Evolutionary conservation across 1,140 invertebrate species (phyloP).

Genomic region (Drosophila pallidifrons): DNA sequence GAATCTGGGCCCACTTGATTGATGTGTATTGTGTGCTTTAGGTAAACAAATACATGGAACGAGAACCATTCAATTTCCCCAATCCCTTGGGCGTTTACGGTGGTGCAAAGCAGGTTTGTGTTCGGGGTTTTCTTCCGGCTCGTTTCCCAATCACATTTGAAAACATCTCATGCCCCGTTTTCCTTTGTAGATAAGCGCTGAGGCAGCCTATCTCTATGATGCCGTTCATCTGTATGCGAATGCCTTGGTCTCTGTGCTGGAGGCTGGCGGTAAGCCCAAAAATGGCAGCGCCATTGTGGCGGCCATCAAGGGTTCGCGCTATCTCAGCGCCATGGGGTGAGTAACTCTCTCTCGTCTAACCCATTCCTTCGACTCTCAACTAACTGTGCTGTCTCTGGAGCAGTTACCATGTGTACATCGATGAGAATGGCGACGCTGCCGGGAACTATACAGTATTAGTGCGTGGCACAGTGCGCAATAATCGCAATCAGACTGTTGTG

Average conservation of each 20-base stretch:
- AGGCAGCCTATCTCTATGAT: conserved; percentile 96
- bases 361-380: background rate
- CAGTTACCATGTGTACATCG: conserved; percentile 96
- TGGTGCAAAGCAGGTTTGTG: conserved; percentile 89
- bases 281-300: conserved; percentile 91
- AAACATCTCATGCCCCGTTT: background rate
- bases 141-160: conserved; percentile 21
- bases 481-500: conserved; percentile 85
- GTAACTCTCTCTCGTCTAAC: conserved; percentile 52
- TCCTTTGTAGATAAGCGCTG: conserved; percentile 90
- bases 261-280: conserved; percentile 88
- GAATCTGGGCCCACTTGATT: conserved; percentile 4
- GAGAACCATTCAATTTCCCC: conserved; percentile 93
- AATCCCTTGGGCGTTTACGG: conserved; percentile 91
- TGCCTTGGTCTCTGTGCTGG: conserved; percentile 89
- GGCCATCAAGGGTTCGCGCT: conserved; percentile 90
- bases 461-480: conserved; percentile 65
- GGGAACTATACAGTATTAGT: conserved; percentile 98
- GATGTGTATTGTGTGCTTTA: conserved; percentile 43
- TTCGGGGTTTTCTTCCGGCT: conserved; percentile 39
- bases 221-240: conserved; percentile 94
- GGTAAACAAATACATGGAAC: conserved; percentile 92
- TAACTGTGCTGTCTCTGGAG: background rate
- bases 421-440: conserved; percentile 97
- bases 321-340: conserved; percentile 94